Percentiles rank a stretch among this genome's conserved stretches.
Conservation (phyloP, 1,140 invertebrate genomes). For the Orchestia grillus region DNA sequence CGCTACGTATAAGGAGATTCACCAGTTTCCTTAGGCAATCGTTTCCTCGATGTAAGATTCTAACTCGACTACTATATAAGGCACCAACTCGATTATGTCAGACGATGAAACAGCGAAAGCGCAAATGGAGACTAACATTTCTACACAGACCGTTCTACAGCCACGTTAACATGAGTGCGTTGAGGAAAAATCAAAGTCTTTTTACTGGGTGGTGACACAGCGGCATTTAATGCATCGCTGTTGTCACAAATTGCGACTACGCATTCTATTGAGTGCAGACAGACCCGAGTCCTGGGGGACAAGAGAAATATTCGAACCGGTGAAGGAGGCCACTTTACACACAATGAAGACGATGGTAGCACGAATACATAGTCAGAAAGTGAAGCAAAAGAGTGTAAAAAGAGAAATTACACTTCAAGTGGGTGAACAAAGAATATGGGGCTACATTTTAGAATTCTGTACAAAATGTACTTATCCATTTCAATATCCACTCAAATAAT, state of each 20-base stretch:
- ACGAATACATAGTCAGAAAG: too few species aligned
- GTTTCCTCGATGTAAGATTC: not conserved
- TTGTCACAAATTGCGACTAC: not conserved
- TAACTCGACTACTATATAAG: not conserved
- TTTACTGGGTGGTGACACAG: not conserved
- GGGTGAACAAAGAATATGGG: too few species aligned
- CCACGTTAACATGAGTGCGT: not conserved
- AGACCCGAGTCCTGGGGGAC: not conserved
- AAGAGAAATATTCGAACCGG: not conserved
- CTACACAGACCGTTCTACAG: not conserved
- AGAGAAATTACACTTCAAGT: too few species aligned
- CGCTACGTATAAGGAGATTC: not conserved
- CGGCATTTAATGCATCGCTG: not conserved
- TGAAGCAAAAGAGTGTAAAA: too few species aligned
- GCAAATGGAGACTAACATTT: not conserved
- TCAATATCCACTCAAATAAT: too few species aligned
- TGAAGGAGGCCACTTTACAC: not conserved
- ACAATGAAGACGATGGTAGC: too few species aligned
- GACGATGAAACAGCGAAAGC: not conserved
- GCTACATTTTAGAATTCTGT: too few species aligned
- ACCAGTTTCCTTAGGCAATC: not conserved
- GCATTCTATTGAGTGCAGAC: not conserved
- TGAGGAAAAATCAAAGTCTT: not conserved
- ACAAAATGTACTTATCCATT: too few species aligned
- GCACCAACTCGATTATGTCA: not conserved